These are phyloP conservation scores for Homalodisca vitripennis DNA, from an alignment of 1,140 invertebrate species.

Conservation along the genomic window DNA sequence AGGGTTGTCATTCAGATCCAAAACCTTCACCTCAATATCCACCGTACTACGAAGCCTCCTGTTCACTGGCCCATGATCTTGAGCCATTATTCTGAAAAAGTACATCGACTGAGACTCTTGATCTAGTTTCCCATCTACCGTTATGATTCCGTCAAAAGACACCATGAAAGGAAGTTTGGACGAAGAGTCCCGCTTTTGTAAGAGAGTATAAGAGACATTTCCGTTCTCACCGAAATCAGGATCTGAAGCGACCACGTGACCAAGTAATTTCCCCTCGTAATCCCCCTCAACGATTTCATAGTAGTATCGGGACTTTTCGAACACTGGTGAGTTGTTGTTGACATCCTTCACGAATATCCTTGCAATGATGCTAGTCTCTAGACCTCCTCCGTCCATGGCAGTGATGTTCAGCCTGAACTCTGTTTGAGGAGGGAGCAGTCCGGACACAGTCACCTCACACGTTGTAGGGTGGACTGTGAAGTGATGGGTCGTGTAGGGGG, in stretches of 20 bases:
- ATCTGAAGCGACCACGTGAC: conserved; percentile 73
- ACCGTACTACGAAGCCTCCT: conserved; percentile 65
- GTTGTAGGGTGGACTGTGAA: conserved; percentile 70
- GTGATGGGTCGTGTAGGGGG: conserved; percentile 53
- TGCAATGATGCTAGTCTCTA: conserved; percentile 67
- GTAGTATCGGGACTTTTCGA: conserved; percentile 76
- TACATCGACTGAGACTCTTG: conserved; percentile 71
- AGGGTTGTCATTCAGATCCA: conserved; percentile 76
- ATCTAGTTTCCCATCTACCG: conserved; percentile 73
- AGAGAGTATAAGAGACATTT: conserved; percentile 70
- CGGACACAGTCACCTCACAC: conserved; percentile 74
- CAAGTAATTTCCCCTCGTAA: conserved; percentile 66
- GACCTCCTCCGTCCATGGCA: conserved; percentile 70
- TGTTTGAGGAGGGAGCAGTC: conserved; percentile 69
- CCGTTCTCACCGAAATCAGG: conserved; percentile 73
- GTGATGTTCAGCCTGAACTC: conserved; percentile 75
- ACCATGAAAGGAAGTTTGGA: conserved; percentile 68
- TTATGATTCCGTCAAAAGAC: conserved; percentile 69
- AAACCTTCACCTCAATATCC: conserved; percentile 74
- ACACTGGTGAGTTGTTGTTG: conserved; percentile 83
- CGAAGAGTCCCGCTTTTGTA: conserved; percentile 55
- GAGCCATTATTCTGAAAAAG: conserved; percentile 70
- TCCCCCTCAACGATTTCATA: conserved; percentile 80
- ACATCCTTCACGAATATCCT: conserved; percentile 71
- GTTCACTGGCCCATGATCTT: conserved; percentile 63